phyloP scores from a whole-genome alignment of 2,888 invertebrate genomes.

The Baronia brevicornis region DNA sequence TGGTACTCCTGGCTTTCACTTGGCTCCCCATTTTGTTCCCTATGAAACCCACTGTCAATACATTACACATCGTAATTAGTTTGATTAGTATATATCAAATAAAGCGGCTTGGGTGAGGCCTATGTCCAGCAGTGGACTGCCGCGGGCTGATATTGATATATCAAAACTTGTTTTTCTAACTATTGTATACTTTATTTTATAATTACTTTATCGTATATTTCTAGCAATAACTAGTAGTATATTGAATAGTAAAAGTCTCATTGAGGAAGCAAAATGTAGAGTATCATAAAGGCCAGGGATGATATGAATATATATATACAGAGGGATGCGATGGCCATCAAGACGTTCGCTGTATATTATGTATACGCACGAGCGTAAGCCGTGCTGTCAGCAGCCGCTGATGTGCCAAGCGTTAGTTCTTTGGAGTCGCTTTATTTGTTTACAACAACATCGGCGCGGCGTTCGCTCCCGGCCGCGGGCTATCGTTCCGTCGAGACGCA shows the following conservation, averaged over 20 bases:
- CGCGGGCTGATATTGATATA: too few relatives aligned
- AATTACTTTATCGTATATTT: too few relatives aligned
- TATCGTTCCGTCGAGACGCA: conserved; percentile 1
- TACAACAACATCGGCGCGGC: conserved; percentile 27
- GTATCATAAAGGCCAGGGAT: conserved; percentile 35
- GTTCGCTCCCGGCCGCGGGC: conserved; percentile 6
- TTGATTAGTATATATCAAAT: too few relatives aligned
- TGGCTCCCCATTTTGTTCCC: too few relatives aligned
- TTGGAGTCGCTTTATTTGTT: conserved; percentile 30
- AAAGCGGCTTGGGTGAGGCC: too few relatives aligned
- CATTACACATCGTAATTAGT: too few relatives aligned
- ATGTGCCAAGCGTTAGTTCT: conserved; percentile 60
- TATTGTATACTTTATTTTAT: too few relatives aligned
- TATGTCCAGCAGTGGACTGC: too few relatives aligned
- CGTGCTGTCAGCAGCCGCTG: conserved; percentile 53
- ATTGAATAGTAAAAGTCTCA: not conserved
- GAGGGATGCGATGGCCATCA: conserved; percentile 20
- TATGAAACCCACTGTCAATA: too few relatives aligned
- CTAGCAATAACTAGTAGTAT: too few relatives aligned
- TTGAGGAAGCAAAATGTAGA: conserved; percentile 19
- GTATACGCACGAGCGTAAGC: conserved; percentile 52
- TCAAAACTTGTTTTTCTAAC: too few relatives aligned
- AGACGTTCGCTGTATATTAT: conserved; percentile 22
- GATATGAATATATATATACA: conserved; percentile 27
- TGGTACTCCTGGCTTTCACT: too few relatives aligned